Evolutionary conservation across 2,888 invertebrate species (phyloP), one percentile per base, ranked within the genome.

Genomic region (Lithophane socia): DNA sequence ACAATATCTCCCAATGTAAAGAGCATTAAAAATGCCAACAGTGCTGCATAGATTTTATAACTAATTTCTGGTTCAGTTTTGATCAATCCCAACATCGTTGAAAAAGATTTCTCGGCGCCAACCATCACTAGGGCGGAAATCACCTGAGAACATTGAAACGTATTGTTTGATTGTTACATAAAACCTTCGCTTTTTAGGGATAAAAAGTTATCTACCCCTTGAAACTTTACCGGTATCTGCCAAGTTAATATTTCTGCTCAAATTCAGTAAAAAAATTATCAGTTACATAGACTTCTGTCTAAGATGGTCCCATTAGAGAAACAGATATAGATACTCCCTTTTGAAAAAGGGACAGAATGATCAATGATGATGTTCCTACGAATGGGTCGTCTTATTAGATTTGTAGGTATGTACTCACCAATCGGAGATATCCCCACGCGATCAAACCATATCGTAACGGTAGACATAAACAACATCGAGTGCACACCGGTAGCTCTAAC

Each of bases 361-460:
- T 70, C 21, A 70, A 52, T 52, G 8, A n/a, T n/a, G n/a, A 52
- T 37, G 64, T 64, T 29, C 21, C 29, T 21, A 29, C 16, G 10
- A 29, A 70, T 29, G 13, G 44, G 21, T 70, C 10, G 3, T 64
- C 21, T 16, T 47, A 44, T 29, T 29, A 21, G 9, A 5, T 69
- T 29, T 7, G 9, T 29, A 84, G 16, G 16, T 16, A 18, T 10
- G 47, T 67, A 86, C 87, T 89, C 67, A 89, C 89, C 80, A 89
- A 67, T 77, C 86, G 87, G 0, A 89, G 29, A 80, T 91, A 91
- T 21, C 85, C 87, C 88, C 89, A 90, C 1, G 65, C 73, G 1
- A 91, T 75, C 8, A 92, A 76, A 18, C 90, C 89, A 66, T 86
- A 87, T 79, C 91, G 79, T 7, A 90, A 49, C 0, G 91, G 91